Evolutionary conservation across 2,113 vertebrate genomes (phyloP).

Genomic region (Neotoma lepida): DNA sequence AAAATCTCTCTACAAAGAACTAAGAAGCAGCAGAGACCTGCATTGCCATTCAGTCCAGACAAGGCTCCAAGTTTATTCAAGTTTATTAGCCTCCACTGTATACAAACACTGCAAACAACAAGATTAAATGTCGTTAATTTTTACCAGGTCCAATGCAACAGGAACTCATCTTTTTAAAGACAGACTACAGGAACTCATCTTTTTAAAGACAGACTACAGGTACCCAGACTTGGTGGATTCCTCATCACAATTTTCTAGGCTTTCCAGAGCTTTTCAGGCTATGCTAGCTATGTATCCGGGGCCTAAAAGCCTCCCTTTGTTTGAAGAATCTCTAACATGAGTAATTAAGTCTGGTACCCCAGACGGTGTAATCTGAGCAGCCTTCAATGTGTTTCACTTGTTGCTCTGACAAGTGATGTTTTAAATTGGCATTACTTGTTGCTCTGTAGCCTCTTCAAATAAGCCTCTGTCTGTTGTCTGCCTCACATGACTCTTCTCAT

Average conservation of each 20-base stretch:
- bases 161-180: constrained; percentile 3
- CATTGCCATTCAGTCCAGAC: background rate
- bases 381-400: constrained; percentile 62
- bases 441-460: constrained; percentile 71
- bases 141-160: constrained; percentile 32
- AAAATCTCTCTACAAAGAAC: constrained; percentile 12
- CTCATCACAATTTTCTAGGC: constrained; percentile 52
- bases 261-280: constrained; percentile 46
- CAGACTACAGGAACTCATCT: background rate
- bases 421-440: constrained; percentile 63
- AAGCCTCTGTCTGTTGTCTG: constrained; percentile 54
- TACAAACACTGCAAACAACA: constrained; percentile 49
- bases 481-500: constrained; percentile 58
- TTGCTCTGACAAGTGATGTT: constrained; percentile 69
- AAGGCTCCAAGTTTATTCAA: background rate
- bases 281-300: constrained; percentile 44
- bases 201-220: background rate
- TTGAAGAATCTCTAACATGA: constrained; percentile 68
- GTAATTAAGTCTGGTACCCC: constrained; percentile 72
- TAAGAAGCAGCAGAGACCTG: background rate
- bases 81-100: constrained; percentile 38
- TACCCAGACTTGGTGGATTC: background rate
- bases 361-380: constrained; percentile 69
- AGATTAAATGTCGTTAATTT: constrained; percentile 23
- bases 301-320: constrained; percentile 75